A percentile compares a stretch with the other conserved stretches of the same genome.
These are phyloP conservation scores for Platanista minor DNA, from an alignment of 2,113 vertebrate species.

Conservation along the genomic window DNA sequence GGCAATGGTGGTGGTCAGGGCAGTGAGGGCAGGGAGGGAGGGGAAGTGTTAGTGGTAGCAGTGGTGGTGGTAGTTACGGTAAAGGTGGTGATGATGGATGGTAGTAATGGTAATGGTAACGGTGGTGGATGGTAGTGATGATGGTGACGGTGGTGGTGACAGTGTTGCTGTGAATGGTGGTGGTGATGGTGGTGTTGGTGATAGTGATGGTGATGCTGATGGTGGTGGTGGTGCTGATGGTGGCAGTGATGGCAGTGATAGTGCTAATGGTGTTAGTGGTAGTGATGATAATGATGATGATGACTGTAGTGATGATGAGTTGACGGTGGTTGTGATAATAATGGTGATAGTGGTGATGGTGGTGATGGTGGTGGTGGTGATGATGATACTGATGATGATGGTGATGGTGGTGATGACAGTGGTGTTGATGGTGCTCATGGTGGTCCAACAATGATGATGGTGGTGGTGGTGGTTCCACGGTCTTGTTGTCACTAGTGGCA, in stretches of 20 bases:
- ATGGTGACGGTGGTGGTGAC: accelerated
- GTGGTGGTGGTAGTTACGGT: accelerated
- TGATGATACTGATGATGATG: background rate
- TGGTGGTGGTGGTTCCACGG: background rate
- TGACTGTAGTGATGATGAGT: accelerated
- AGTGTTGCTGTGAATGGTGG: no score
- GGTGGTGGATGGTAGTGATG: accelerated
- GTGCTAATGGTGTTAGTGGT: accelerated
- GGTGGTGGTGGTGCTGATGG: accelerated
- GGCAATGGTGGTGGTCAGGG: background rate
- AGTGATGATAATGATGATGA: accelerated
- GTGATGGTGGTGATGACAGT: accelerated
- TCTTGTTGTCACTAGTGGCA: background rate
- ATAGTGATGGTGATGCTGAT: accelerated
- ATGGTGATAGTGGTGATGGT: accelerated
- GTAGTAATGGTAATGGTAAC: accelerated
- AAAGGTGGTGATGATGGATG: accelerated
- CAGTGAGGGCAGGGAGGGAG: background rate
- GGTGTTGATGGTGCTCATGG: background rate
- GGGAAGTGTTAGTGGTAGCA: accelerated
- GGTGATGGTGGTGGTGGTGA: accelerated
- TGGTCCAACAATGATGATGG: no score
- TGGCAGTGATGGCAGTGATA: accelerated
- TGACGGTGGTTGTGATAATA: accelerated
- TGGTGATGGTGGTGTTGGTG: accelerated